Conservation (phyloP, 1,140 invertebrate genomes). For the Oedothorax gibbosus region DNA sequence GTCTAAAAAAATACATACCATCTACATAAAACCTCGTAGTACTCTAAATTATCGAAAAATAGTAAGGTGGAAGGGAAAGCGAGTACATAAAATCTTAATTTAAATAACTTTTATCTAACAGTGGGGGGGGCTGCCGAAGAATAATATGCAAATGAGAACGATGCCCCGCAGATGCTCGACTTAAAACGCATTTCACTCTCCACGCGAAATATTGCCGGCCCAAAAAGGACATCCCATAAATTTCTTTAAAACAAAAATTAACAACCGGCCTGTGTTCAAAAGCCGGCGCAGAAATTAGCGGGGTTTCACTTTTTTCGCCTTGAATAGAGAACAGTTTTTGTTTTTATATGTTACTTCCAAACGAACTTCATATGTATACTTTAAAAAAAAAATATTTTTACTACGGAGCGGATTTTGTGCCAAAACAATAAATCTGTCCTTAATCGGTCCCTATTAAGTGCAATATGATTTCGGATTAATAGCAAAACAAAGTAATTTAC, state of each 20-base stretch:
- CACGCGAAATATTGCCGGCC: conserved; percentile 28
- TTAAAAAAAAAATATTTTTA: neutral
- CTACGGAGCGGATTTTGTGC: neutral
- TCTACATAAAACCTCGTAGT: conserved; percentile 26
- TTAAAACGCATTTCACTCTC: conserved; percentile 38
- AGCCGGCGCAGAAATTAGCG: neutral
- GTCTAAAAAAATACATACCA: conserved; percentile 17
- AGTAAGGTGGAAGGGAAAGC: neutral
- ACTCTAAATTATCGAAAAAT: conserved; percentile 16
- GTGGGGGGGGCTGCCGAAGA: conserved; percentile 20
- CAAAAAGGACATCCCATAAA: conserved; percentile 51
- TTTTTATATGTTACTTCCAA: too few relatives aligned
- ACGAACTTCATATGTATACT: too few relatives aligned
- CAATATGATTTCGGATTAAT: too few relatives aligned
- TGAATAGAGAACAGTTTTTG: too few relatives aligned
- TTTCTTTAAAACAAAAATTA: conserved; percentile 62
- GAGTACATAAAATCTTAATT: conserved; percentile 59
- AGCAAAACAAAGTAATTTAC: too few relatives aligned
- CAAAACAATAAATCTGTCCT: too few relatives aligned
- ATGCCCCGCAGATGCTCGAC: conserved; percentile 38
- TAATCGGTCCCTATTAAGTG: too few relatives aligned
- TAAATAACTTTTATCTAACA: conserved; percentile 56
- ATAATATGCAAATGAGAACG: conserved; percentile 58
- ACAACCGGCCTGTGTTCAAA: conserved; percentile 10
- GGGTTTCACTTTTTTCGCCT: too few relatives aligned